Evolutionary conservation across 2,113 vertebrate species (phyloP), one percentile per base, ranked within the genome.

Genomic region (Ovibos moschatus): DNA sequence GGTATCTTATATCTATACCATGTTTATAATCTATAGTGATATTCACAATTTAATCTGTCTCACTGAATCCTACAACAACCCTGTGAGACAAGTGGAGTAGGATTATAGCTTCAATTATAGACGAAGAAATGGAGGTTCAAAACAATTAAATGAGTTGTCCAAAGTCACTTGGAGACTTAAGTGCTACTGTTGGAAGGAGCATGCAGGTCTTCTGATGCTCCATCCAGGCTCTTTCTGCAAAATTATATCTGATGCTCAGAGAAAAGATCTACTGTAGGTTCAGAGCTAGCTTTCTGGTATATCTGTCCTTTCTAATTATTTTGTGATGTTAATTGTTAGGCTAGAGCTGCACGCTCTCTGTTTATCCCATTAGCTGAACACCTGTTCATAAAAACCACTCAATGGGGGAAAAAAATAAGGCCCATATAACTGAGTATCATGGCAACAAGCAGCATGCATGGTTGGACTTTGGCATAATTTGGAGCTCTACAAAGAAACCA

Each of bases 401-500:
- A 50, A 21, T 2, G 28, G 71, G 64, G 53, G 27, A 27, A 6
- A 36, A 79, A 81, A 53, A 25, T 33, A 27, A 50, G 40, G 53
- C 10, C 53, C 28, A 28, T 88, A 11, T 89, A 36, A 81, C 57
- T 64, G 58, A 87, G 53, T 83, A 21, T 33, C 94, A 30, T 33
- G 43, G 96, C 74, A 92, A 94, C 60, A 60, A 79, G 64, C 28
- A 95, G 53, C 81, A 33, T 5, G 23, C 19, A 4, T 7, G 7
- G 51, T 14, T 97, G 98, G 95, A 98, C 97, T 97, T 97, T 76
- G 92, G 53, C 58, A 84, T 71, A 71, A 57, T 55, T 30, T 53
- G 21, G 60, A 83, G 40, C 2, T 13, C 58, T 67, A n/a, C 58
- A 81, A 86, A 53, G 67, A 51, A 89, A 74, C 30, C 82, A 53